Evolutionary conservation across 2,113 vertebrate species (phyloP), one percentile per base, ranked within the genome.

Genomic region (Tretioscincus oriximinensis): DNA sequence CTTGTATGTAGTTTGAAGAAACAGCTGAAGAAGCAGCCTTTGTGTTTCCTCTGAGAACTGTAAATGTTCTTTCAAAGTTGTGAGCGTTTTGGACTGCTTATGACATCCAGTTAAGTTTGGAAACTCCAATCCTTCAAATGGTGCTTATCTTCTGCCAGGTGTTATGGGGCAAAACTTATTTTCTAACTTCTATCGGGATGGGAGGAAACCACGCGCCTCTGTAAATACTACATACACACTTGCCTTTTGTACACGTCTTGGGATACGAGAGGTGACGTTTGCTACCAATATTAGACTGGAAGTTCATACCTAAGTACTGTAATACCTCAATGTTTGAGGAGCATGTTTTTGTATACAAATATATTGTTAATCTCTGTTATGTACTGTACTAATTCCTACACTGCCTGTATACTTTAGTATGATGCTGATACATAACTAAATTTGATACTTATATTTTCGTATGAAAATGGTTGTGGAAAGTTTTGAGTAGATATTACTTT

Each of bases 371-470:
- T 96, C 94, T 94, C 94, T 94, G 95, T 95, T 96, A 97, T 96
- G 95, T 97, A 97, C 97, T 97, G 97, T 98, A 99, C 98, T 99
- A 98, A 99, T 98, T 98, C 97, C 94, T 96, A 98, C 96, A 98
- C 96, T 94, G 97, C 96, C 96, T 97, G 96, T 98, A 98, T 96
- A 96, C 97, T 98, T 99, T 99, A 99, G 98, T 99, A 98, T 98
- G 97, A 98, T 92, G 96, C 96, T 97, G 98, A 99, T 97, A 98
- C 97, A 99, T 98, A 98, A 96, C 98, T 99, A 99, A 98, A 99
- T 98, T 98, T 97, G 96, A 98, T 98, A 98, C 97, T 98, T 99
- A 99, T 99, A 99, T 99, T 99, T 99, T 99, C 98, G 98, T 99
- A 99, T 98, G 98, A 99, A 99, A 99, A 99, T 99, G 97, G 96